Percentiles rank a stretch among this genome's conserved stretches.
Evolutionary conservation across 37 sponge, comb jelly and placozoan genomes (phyloP).

Genomic region (Geodia barretti): DNA sequence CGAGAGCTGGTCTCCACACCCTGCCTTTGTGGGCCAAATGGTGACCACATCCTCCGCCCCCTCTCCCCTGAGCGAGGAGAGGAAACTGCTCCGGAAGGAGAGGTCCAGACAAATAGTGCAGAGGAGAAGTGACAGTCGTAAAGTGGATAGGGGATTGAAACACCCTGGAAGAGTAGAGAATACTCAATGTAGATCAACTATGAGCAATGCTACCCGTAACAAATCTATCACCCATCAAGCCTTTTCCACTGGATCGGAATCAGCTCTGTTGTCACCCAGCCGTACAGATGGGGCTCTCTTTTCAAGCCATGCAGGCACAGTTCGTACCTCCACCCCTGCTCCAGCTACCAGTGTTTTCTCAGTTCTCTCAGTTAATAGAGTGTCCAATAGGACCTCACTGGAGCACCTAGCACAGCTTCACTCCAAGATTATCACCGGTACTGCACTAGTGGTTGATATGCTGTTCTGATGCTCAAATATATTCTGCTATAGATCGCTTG

Average conservation of each 20-base stretch:
- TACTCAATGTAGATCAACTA: background rate
- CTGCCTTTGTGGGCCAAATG: background rate
- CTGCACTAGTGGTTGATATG: background rate
- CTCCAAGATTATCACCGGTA: constrained; percentile 7
- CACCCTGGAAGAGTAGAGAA: too few relatives aligned
- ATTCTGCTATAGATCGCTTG: constrained; percentile 9
- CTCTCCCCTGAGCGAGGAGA: constrained; percentile 10
- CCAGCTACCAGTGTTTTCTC: background rate
- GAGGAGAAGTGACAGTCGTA: background rate
- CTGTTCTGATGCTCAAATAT: background rate
- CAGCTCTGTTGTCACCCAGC: background rate
- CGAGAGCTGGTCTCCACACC: background rate
- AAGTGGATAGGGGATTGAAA: too few relatives aligned
- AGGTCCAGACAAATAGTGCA: background rate
- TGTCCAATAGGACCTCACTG: background rate
- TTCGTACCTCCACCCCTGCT: constrained; percentile 12
- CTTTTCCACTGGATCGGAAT: background rate
- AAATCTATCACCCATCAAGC: background rate
- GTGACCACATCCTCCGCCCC: background rate
- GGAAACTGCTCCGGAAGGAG: constrained; percentile 19
- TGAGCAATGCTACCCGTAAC: background rate
- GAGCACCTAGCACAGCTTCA: constrained; percentile 4
- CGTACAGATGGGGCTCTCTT: background rate
- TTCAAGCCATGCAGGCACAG: background rate
- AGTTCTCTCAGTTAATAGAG: constrained; percentile 1